Base-by-base conservation (phyloP, 2,797 vertebrate species). In the Protosalanx chinensis region DNA sequence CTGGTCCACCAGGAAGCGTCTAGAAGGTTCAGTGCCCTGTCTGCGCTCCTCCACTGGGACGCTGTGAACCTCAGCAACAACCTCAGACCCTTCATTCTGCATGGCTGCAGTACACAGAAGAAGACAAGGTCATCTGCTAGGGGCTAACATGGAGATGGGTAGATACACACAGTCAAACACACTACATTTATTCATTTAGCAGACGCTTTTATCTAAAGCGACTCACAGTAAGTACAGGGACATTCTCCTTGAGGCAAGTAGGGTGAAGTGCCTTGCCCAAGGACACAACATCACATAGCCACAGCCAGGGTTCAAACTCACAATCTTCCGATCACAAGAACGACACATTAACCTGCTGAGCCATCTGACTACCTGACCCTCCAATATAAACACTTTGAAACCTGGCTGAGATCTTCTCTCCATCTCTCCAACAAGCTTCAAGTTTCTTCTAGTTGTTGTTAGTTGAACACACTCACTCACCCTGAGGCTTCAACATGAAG, bases 1-100 rank as follows among this genome's bases (percentile, higher is more conserved):
- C 16, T 86, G 77, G 74, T 90, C 76, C 18, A 90, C 74, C 0
- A 89, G 57, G 71, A 88, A 72, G 2, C 76, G 81, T 58, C 86
- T 5, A 18, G 2, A n/a, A 0, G 0, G 80, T 60, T 87, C 75
- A 0, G 78, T 82, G 32, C 82, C 83, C 58, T 84, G 79, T 12
- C 76, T 80, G 0, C 56, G 62, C 1, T 73, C 10, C 41, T 64
- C 41, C 62, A 65, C 53, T 20, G 69, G 60, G 29, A 15, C 56
- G 51, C 59, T 53, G 69, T 8, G 62, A 70, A 35, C 30, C 53
- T 68, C 66, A 29, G 32, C 32, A 60, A 23, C 69, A 60, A 32
- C 66, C 30, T 35, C 74, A 35, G 71, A 65, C 67, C 86, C 71
- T 41, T 86, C 72, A 86, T 87, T 83, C 53, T 32, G 56, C 53